These are phyloP conservation scores for Bradysia coprophila DNA, from an alignment of 1,140 invertebrate species.

Conservation along the genomic window DNA sequence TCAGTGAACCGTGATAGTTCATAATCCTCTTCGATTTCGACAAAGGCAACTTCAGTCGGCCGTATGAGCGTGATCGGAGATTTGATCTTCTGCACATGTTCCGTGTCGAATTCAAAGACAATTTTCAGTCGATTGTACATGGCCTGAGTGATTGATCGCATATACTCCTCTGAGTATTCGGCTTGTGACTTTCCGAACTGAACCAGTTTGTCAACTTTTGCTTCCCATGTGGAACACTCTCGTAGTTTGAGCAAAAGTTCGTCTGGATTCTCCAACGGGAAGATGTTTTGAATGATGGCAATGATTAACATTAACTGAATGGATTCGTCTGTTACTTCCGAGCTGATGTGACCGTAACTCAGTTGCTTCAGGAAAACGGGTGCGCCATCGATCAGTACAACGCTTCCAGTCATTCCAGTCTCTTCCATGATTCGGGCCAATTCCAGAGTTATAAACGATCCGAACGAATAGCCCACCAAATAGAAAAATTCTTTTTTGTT, in stretches of 20 bases:
- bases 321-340: slow-evolving; percentile 24
- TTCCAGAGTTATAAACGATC: slow-evolving; percentile 34
- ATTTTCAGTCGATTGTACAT: slow-evolving; percentile 37
- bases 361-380: slow-evolving; percentile 32
- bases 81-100: slow-evolving; percentile 20
- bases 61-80: slow-evolving; percentile 40
- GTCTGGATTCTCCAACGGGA: slow-evolving; percentile 32
- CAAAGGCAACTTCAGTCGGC: slow-evolving; percentile 30
- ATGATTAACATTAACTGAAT: slow-evolving; percentile 34
- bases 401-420: slow-evolving; percentile 29
- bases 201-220: slow-evolving; percentile 15
- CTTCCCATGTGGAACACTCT: slow-evolving; percentile 10
- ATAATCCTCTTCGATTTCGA: slow-evolving; percentile 38
- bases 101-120: slow-evolving; percentile 28
- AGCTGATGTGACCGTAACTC: slow-evolving; percentile 18
- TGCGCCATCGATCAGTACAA: slow-evolving; percentile 36
- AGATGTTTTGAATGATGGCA: slow-evolving; percentile 28
- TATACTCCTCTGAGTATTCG: slow-evolving; percentile 28
- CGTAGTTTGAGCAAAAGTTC: slow-evolving; percentile 21
- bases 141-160: slow-evolving; percentile 22
- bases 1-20: slow-evolving; percentile 33
- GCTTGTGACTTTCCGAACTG: slow-evolving; percentile 16
- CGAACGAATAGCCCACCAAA: slow-evolving; percentile 46
- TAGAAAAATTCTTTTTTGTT: slow-evolving; percentile 32
- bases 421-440: slow-evolving; percentile 32